These are phyloP conservation scores for Macrobrachium rosenbergii DNA, from an alignment of 1,140 invertebrate genomes.

Conservation along the genomic window DNA sequence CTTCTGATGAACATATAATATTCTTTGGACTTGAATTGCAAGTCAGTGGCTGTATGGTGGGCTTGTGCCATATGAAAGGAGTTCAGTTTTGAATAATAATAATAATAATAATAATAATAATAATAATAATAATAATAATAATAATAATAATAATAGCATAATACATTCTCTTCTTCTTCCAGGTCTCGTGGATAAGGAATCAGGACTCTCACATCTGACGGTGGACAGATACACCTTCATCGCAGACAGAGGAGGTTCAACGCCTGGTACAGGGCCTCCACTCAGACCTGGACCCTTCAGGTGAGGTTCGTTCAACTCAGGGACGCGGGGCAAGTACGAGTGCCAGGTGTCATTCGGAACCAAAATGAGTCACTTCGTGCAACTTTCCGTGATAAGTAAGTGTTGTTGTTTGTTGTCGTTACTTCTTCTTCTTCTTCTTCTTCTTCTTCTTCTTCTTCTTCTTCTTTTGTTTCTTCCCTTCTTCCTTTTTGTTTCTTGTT, in stretches of 20 bases:
- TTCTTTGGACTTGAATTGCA: neutral
- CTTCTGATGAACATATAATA: no score
- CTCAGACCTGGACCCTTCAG: conserved; percentile 91
- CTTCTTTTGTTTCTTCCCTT: neutral
- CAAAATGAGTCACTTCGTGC: conserved; percentile 61
- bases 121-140: no score
- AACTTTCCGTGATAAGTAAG: conserved; percentile 60
- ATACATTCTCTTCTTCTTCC: neutral
- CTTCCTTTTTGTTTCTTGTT: neutral
- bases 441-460: neutral
- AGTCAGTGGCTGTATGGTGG: neutral
- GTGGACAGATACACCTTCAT: conserved; percentile 93
- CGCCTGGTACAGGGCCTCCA: conserved; percentile 79
- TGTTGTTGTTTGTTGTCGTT: neutral
- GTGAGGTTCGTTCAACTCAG: conserved; percentile 81
- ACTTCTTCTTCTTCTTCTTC: neutral
- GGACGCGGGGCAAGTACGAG: conserved; percentile 92
- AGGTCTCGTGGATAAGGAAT: conserved; percentile 88
- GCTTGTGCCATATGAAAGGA: neutral
- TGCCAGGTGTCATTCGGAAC: conserved; percentile 92
- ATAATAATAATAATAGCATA: no score
- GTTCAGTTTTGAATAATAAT: neutral
- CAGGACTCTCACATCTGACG: conserved; percentile 91
- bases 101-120: neutral
- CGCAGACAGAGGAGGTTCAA: conserved; percentile 91